Evolutionary conservation across 2,113 vertebrate species (phyloP).

Genomic region (Alaudala cheleensis): DNA sequence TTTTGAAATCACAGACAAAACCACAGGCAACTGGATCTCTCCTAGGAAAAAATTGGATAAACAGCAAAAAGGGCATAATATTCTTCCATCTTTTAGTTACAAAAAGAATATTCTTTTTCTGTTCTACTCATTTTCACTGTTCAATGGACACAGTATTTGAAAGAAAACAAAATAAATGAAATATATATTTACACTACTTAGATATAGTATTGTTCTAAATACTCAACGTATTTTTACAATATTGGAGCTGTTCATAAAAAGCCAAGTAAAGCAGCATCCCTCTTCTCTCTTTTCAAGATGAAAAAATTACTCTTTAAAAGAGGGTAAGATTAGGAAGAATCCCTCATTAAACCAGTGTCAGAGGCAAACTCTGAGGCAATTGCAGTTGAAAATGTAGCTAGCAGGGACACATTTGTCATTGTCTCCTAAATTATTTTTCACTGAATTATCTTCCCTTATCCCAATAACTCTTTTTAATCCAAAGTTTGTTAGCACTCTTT

Average conservation of each 20-base stretch:
- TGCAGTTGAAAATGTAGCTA: neutral
- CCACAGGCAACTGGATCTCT: constrained; percentile 47
- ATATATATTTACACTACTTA: neutral
- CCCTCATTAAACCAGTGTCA: neutral
- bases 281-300: neutral
- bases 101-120: neutral
- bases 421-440: neutral
- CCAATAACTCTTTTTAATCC: neutral
- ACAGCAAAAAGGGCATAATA: neutral
- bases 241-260: neutral
- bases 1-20: constrained; percentile 49
- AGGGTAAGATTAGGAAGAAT: neutral
- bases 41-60: constrained; percentile 6
- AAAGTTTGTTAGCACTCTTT: neutral
- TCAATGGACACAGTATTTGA: neutral
- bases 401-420: neutral
- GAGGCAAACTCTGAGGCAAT: neutral
- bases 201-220: neutral
- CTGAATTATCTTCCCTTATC: neutral
- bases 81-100: neutral
- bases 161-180: neutral
- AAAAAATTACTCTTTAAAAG: neutral
- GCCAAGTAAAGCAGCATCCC: neutral
- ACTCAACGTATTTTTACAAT: neutral
- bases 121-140: neutral